phyloP scores from a whole-genome alignment of 1,140 invertebrate species.

The Drosophila elegans region DNA sequence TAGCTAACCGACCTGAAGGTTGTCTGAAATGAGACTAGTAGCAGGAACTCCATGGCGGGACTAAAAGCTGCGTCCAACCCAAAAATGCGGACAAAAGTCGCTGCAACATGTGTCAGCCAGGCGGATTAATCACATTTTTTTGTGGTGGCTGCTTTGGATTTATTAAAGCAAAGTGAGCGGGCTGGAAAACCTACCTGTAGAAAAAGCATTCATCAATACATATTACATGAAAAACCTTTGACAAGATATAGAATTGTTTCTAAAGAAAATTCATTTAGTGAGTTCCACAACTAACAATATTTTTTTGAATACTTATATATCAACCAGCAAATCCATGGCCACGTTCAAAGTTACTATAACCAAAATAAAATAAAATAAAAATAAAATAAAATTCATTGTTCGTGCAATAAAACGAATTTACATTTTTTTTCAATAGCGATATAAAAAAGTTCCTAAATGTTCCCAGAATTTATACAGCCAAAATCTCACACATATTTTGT shows the following conservation, averaged over 20 bases:
- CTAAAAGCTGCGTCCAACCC: slow-evolving; percentile 2
- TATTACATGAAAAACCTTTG: slow-evolving; percentile 25
- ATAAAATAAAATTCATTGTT: too few relatives aligned
- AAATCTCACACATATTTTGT: too few relatives aligned
- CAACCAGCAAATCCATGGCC: too few relatives aligned
- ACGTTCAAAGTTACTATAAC: too few relatives aligned
- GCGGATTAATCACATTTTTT: slow-evolving; percentile 57
- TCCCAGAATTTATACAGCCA: too few relatives aligned
- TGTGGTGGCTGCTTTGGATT: slow-evolving; percentile 43
- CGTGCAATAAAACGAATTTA: too few relatives aligned
- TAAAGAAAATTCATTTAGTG: neutral
- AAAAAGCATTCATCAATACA: slow-evolving; percentile 58
- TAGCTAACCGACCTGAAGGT: slow-evolving; percentile 21
- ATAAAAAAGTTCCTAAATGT: too few relatives aligned
- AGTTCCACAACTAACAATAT: too few relatives aligned
- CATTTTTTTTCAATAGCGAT: too few relatives aligned
- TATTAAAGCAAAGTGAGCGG: neutral
- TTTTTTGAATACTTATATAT: too few relatives aligned
- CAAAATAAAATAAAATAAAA: too few relatives aligned
- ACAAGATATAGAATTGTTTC: slow-evolving; percentile 1
- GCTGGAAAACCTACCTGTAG: neutral
- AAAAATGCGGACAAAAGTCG: slow-evolving; percentile 38
- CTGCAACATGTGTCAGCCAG: slow-evolving; percentile 61
- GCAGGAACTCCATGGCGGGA: slow-evolving; percentile 5
- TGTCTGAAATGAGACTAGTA: slow-evolving; percentile 24